Evolutionary conservation across 2,888 invertebrate genomes (phyloP).

Genomic region (Macropis europaea): DNA sequence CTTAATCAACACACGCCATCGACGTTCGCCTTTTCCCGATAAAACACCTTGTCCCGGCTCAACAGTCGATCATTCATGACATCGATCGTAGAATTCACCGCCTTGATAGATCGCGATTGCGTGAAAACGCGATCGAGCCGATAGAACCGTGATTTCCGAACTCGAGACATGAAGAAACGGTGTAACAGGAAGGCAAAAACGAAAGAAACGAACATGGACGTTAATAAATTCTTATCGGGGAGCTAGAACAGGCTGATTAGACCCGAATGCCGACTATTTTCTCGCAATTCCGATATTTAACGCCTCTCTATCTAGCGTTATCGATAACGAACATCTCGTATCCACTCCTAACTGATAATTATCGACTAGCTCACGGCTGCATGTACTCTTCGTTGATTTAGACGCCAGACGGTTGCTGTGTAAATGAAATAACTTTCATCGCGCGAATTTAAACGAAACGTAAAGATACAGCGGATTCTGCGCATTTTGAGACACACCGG

Average conservation of each 20-base stretch:
- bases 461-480: no score
- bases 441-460: no score
- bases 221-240: constrained; percentile 27
- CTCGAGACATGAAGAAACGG: not conserved
- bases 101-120: not conserved
- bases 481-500: no score
- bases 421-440: no score
- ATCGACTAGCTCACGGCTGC: constrained; percentile 1
- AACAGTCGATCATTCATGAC: constrained; percentile 21
- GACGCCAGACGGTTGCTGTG: not conserved
- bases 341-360: constrained; percentile 26
- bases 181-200: not conserved
- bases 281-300: constrained; percentile 19
- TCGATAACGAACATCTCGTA: constrained; percentile 17
- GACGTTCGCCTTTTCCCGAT: constrained; percentile 26
- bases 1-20: constrained; percentile 43
- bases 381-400: not conserved
- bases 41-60: constrained; percentile 1
- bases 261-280: constrained; percentile 15
- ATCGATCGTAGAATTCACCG: not conserved
- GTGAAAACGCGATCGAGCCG: not conserved
- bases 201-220: not conserved
- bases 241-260: constrained; percentile 14
- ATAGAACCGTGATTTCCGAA: constrained; percentile 5
- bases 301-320: constrained; percentile 8